Conservation (phyloP, 1,140 invertebrate species). For the Cyclargus thomasi region DNA sequence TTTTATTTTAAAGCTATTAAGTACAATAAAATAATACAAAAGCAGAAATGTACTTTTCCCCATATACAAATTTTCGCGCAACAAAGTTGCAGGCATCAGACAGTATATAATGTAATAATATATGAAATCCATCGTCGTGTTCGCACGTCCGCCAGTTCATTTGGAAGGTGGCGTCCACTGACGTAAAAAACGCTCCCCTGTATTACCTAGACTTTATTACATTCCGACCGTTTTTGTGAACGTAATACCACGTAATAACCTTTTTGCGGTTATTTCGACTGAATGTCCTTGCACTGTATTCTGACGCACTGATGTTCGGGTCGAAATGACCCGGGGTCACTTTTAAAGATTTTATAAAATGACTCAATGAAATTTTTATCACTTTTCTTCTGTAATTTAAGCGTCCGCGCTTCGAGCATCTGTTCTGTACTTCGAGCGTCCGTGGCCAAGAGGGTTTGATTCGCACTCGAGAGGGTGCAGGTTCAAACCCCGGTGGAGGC, state of each 20-base stretch:
- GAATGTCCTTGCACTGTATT: background rate
- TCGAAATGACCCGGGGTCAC: background rate
- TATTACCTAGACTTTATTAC: conserved; percentile 43
- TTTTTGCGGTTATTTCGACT: conserved; percentile 23
- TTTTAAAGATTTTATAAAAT: background rate
- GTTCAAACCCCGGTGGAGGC: too few species aligned
- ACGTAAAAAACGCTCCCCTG: conserved; percentile 32
- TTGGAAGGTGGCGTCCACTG: conserved; percentile 28
- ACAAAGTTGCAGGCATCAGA: background rate
- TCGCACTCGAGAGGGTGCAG: too few species aligned
- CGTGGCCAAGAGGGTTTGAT: too few species aligned
- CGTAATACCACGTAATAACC: conserved; percentile 33
- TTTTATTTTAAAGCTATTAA: too few species aligned
- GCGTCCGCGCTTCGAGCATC: too few species aligned
- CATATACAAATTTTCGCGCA: too few species aligned
- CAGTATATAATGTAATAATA: too few species aligned
- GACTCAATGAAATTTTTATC: too few species aligned
- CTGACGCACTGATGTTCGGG: background rate
- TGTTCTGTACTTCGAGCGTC: too few species aligned
- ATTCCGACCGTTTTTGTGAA: conserved; percentile 34
- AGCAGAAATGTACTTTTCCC: too few species aligned
- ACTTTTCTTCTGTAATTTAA: too few species aligned
- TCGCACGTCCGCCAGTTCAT: conserved; percentile 24
- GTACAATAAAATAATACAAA: too few species aligned
- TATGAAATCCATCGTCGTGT: background rate